These are phyloP conservation scores for Thereva unica DNA, from an alignment of 2,888 invertebrate species.

Conservation along the genomic window DNA sequence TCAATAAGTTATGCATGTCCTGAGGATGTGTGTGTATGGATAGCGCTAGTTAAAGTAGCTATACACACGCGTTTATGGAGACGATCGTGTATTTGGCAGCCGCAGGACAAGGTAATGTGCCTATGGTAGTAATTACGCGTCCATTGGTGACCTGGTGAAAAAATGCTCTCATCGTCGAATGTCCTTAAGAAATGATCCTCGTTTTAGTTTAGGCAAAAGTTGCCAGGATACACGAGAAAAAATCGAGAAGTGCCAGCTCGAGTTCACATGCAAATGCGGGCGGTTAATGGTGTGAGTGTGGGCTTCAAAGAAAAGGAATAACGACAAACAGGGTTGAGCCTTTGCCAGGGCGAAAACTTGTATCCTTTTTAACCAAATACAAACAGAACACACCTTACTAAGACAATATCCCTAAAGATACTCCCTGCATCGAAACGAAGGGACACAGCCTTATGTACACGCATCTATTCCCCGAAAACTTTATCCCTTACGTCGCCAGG, in stretches of 20 bases:
- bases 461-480: neutral
- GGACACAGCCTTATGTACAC: neutral
- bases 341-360: constrained; percentile 15
- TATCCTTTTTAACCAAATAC: constrained; percentile 19
- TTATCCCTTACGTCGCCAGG: neutral
- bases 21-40: constrained; percentile 28
- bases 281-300: neutral
- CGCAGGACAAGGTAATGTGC: neutral
- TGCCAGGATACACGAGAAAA: neutral
- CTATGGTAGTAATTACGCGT: constrained; percentile 12
- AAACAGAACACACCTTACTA: constrained; percentile 8
- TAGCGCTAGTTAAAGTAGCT: constrained; percentile 23
- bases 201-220: neutral
- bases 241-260: constrained; percentile 28
- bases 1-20: constrained; percentile 35
- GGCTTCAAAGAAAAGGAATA: neutral
- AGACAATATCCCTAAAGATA: constrained; percentile 9
- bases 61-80: neutral
- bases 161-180: constrained; percentile 23
- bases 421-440: neutral
- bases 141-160: neutral
- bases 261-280: neutral
- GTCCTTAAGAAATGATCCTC: constrained; percentile 11
- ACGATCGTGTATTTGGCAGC: neutral
- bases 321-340: neutral